Base-by-base conservation (phyloP, 2,797 vertebrate species). In the Pygocentrus nattereri region DNA sequence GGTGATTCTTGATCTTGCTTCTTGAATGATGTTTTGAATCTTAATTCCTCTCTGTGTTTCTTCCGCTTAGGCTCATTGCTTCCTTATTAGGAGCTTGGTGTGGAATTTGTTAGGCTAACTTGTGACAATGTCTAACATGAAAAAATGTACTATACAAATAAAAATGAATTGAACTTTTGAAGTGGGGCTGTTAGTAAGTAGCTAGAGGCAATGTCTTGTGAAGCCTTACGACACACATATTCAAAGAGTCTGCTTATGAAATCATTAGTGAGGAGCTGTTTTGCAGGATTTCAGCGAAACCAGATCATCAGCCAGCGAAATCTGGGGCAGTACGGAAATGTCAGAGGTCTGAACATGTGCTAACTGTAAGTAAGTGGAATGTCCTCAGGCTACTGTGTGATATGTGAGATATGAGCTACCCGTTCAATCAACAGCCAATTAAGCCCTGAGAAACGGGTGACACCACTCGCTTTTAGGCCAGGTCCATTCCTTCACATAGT, bases 341-440 rank as follows among this genome's bases (percentile, higher is more conserved):
- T 54, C 67, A 62, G n/a, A 52, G 11, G 79, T 41, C 76, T 69
- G 41, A 76, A 69, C 70, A 82, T 54, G 23, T 47, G 80, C 58
- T 72, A 44, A 62, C 31, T 62, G 47, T 49, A 72, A 38, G 41
- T 70, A 76, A 76, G 34, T 72, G 67, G 49, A 34, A 56, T 64
- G 58, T 23, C 56, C 67, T n/a, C 31, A 18, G 68, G 58, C 19
- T 23, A 27, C 68, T 72, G 47, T 62, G 31, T 64, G 47, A 64
- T 64, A 34, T 64, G 61, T 64, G 58, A 34, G 31, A 64, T 72
- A 30, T 38, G 50, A 77, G 67, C 27, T 54, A 71, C 31, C 54
- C 7, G 27, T 71, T 56, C 59, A 82, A 30, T 82, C 52, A 64
- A 56, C 74, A 64, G 44, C 67, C 68, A 71, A 81, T 76, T 81